These are phyloP conservation scores for Nephrocerus scutellatus DNA, from an alignment of 2,888 invertebrate species.

Conservation along the genomic window DNA sequence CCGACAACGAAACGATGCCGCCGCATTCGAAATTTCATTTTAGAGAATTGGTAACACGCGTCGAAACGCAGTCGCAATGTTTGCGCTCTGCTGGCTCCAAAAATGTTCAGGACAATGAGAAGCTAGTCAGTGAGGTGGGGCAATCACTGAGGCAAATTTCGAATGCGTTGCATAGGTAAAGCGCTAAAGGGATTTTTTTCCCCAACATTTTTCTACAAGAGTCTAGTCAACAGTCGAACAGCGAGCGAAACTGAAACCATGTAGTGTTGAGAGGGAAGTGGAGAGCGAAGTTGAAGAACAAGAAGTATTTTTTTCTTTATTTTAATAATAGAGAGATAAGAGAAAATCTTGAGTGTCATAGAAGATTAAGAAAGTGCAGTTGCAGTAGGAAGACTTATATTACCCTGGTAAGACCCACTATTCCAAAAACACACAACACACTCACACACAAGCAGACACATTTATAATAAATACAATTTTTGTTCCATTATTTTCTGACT, in stretches of 20 bases:
- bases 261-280: too few relatives aligned
- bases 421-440: too few relatives aligned
- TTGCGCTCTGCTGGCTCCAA: slow-evolving; percentile 63
- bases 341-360: too few relatives aligned
- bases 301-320: not conserved
- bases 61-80: slow-evolving; percentile 63
- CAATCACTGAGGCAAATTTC: slow-evolving; percentile 48
- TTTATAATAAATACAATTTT: too few relatives aligned
- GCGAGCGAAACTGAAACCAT: too few relatives aligned
- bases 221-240: too few relatives aligned
- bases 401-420: too few relatives aligned
- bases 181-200: too few relatives aligned
- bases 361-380: too few relatives aligned
- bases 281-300: not conserved
- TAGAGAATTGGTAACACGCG: slow-evolving; percentile 63
- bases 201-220: too few relatives aligned
- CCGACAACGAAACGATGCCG: slow-evolving; percentile 68
- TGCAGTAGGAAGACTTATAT: too few relatives aligned
- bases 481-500: slow-evolving; percentile 12
- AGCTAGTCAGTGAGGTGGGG: slow-evolving; percentile 61
- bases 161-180: slow-evolving; percentile 48
- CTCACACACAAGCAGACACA: too few relatives aligned
- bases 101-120: slow-evolving; percentile 61
- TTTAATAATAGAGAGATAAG: not conserved
- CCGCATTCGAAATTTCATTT: slow-evolving; percentile 85